A percentile compares a stretch with the other conserved stretches of the same genome.
Evolutionary conservation across 2,888 invertebrate species (phyloP).

Genomic region (Amphipyra berbera): DNA sequence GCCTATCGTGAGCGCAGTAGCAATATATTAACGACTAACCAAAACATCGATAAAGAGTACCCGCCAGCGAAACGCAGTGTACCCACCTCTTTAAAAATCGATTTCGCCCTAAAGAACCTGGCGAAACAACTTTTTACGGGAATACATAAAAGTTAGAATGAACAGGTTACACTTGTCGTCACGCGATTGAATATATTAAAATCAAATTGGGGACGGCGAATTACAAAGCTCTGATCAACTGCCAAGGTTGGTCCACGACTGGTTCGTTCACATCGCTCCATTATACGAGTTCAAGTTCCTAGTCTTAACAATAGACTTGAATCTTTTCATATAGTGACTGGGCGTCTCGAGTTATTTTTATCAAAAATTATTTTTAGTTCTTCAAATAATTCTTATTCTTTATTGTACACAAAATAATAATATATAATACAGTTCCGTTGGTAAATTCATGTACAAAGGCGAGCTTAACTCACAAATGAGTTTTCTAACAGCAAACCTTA

Average conservation of each 20-base stretch:
- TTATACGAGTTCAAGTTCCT: constrained; percentile 30
- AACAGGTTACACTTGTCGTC: constrained; percentile 22
- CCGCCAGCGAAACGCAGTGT: too few relatives aligned
- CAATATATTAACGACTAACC: too few relatives aligned
- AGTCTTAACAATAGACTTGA: constrained; percentile 30
- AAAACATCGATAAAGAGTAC: too few relatives aligned
- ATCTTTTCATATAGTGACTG: constrained; percentile 6
- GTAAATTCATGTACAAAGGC: too few relatives aligned
- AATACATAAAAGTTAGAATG: constrained; percentile 8
- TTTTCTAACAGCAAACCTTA: too few relatives aligned
- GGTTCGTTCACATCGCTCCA: constrained; percentile 43
- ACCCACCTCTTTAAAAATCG: too few relatives aligned
- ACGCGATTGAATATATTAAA: constrained; percentile 41
- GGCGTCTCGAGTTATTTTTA: neutral
- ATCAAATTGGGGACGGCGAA: constrained; percentile 30
- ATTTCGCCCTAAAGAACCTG: neutral
- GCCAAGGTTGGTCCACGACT: constrained; percentile 34
- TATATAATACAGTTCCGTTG: too few relatives aligned
- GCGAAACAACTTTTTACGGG: neutral
- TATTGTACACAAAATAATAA: too few relatives aligned
- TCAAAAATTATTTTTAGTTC: neutral
- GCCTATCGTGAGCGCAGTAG: too few relatives aligned
- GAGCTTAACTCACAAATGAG: too few relatives aligned
- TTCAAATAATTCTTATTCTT: constrained; percentile 20
- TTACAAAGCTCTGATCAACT: constrained; percentile 24